Base-by-base conservation (phyloP, 2,888 invertebrate species). In the Hyles lineata region DNA sequence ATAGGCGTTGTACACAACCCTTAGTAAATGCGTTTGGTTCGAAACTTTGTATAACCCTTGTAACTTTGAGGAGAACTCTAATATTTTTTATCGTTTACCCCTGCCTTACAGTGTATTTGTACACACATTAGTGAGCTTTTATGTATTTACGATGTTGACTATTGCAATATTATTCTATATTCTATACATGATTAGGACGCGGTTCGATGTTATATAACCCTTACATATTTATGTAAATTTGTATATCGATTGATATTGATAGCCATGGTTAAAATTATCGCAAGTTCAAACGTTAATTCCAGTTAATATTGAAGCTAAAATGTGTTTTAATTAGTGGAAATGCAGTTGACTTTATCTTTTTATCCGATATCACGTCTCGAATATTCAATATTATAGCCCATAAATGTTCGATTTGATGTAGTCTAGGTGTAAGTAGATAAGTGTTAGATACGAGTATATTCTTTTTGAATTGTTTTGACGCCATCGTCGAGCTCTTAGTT, bases 81-180 rank as follows among this genome's bases (percentile, higher is more conserved):
- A 89, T 93, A 92, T 93, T 93, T 92, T 93, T 84, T 92, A 91
- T 92, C 80, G 75, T 92, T 93, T 92, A 92, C 90, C 88, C 92
- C 89, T 87, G 88, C 89, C 88, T 90, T 90, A 87, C 78, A 82
- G 87, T 86, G 79, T 85, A 87, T 87, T 50, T 83, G 81, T 89
- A 87, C 83, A 85, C 82, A 81, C 86, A 86, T 82, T 88, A 87
- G 80, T 90, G 92, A 92, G 93, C 92, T 93, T 93, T 91, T 93
- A 90, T 85, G 90, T 91, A 90, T 94, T 92, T 94, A 94, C 92
- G 88, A 92, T 93, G 94, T 94, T 94, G 92, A 93, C 90, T 93
- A 92, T 90, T 93, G 87, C 84, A 85, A 89, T 91, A 91, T 89
- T 87, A 86, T 82, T 86, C 84, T 87, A 86, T 82, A 78, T 78